Conservation (phyloP, 1,140 invertebrate species). For the Diorhabda sublineata region DNA sequence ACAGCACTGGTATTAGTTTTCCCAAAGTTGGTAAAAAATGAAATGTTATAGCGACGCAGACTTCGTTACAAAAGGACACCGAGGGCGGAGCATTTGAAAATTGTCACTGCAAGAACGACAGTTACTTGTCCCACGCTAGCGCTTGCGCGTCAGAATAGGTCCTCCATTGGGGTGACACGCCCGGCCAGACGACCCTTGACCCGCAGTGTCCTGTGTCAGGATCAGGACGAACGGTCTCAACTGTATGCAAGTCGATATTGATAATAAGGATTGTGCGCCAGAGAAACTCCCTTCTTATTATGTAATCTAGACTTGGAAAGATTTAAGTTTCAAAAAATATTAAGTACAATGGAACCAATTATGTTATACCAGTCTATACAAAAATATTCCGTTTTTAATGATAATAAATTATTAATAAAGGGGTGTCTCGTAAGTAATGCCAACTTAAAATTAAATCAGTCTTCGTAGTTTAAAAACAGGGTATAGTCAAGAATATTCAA, state of each 20-base stretch:
- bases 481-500: too few species aligned
- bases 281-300: neutral
- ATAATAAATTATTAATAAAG: too few species aligned
- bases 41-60: neutral
- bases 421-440: too few species aligned
- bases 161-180: neutral
- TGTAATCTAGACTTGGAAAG: too few species aligned
- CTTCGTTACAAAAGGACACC: neutral
- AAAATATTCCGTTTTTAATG: too few species aligned
- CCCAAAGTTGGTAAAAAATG: neutral
- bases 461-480: too few species aligned
- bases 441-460: too few species aligned
- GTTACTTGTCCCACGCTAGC: neutral
- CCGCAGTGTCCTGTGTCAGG: conserved; percentile 1
- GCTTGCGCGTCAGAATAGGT: neutral
- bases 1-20: neutral
- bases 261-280: neutral
- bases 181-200: neutral
- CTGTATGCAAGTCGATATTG: neutral
- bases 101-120: neutral
- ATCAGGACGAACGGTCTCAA: neutral
- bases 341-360: too few species aligned
- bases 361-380: too few species aligned
- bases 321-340: too few species aligned
- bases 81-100: conserved; percentile 1